Conservation (phyloP, 1,140 invertebrate genomes). For the Gonatopus flavifemur region DNA sequence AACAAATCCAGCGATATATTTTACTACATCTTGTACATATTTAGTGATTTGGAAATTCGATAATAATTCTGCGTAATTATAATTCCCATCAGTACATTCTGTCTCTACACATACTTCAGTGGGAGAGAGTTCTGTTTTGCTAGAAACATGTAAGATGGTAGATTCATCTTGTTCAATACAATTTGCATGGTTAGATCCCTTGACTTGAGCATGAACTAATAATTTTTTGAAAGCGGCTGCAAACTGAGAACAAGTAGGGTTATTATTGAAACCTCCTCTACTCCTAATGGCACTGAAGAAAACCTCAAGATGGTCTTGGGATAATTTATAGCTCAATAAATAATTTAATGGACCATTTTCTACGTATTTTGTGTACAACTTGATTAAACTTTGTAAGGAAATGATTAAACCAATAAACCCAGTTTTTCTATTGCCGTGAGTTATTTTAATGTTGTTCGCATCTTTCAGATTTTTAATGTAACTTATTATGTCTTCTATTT, state of each 20-base stretch:
- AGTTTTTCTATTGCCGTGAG: slow-evolving; percentile 18
- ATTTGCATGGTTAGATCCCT: neutral
- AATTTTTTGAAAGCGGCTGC: slow-evolving; percentile 1
- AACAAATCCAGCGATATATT: slow-evolving; percentile 3
- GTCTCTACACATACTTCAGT: neutral
- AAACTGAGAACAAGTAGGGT: neutral
- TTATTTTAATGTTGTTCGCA: slow-evolving; percentile 3
- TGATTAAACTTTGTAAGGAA: slow-evolving; percentile 14
- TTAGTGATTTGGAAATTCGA: neutral
- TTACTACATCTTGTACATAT: too few relatives aligned
- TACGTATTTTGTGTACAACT: slow-evolving; percentile 11
- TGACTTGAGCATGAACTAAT: neutral
- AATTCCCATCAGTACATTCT: neutral
- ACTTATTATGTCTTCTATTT: neutral
- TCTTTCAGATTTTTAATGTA: slow-evolving; percentile 3
- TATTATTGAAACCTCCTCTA: neutral
- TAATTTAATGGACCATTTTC: neutral
- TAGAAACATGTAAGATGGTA: neutral
- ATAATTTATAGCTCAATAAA: slow-evolving; percentile 3
- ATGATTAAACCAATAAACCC: slow-evolving; percentile 33
- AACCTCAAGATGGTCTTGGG: slow-evolving; percentile 2
- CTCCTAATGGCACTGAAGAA: too few relatives aligned
- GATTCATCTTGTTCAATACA: neutral
- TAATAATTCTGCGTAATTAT: neutral
- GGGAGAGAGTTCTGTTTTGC: neutral